Evolutionary conservation across 2,113 vertebrate species (phyloP).

Genomic region (Hystrix brachyura): DNA sequence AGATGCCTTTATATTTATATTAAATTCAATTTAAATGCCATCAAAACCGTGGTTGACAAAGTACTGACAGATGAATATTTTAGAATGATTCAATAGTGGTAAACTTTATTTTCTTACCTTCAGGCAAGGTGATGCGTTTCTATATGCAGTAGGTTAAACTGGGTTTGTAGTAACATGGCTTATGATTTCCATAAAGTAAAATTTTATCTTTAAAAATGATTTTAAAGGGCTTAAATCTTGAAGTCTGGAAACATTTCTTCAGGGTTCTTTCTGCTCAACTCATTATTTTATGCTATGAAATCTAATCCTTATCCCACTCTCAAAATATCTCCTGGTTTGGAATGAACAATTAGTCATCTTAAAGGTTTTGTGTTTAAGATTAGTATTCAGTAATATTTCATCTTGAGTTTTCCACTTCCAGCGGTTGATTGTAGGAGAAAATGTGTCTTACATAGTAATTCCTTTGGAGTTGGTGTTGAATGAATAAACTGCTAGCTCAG

Average conservation of each 20-base stretch:
- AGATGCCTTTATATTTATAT: slow-evolving; percentile 75
- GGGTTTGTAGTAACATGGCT: slow-evolving; percentile 67
- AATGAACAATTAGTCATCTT: slow-evolving; percentile 32
- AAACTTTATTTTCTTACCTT: slow-evolving; percentile 73
- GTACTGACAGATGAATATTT: slow-evolving; percentile 75
- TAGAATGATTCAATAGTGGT: slow-evolving; percentile 59
- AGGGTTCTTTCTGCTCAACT: slow-evolving; percentile 45
- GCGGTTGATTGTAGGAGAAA: neutral
- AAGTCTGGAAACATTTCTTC: slow-evolving; percentile 54
- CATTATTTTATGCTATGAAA: slow-evolving; percentile 18
- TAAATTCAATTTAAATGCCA: slow-evolving; percentile 83
- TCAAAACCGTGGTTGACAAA: slow-evolving; percentile 80
- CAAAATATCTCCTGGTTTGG: slow-evolving; percentile 37
- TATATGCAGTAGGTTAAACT: slow-evolving; percentile 20
- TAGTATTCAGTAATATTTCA: neutral
- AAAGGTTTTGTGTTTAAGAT: neutral
- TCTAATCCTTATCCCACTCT: neutral
- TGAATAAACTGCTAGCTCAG: neutral
- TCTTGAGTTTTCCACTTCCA: too few species aligned
- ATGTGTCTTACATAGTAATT: neutral
- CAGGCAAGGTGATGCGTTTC: slow-evolving; percentile 61
- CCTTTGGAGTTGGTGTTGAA: neutral
- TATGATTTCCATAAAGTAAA: slow-evolving; percentile 70
- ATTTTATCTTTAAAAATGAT: slow-evolving; percentile 71
- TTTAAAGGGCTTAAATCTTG: slow-evolving; percentile 52